Conservation (phyloP, 2,113 vertebrate genomes). For the Pseudopipra pipra region DNA sequence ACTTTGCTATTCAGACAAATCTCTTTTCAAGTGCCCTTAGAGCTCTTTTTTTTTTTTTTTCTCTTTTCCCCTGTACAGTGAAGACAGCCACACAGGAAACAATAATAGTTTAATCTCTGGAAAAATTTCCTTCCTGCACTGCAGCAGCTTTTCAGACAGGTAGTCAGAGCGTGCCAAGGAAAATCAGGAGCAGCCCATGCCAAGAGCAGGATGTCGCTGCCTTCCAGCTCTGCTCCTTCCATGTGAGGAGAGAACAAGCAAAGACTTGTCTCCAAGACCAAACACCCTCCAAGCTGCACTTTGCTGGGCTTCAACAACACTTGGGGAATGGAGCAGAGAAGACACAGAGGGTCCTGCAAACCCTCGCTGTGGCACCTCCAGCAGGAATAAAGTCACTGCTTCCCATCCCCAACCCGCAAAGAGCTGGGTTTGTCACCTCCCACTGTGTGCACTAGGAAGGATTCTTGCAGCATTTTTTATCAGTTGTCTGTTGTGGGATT, state of each 20-base stretch:
- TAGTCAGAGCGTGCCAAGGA: constrained; percentile 73
- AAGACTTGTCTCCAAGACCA: not conserved
- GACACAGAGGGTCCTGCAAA: not conserved
- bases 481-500: not conserved
- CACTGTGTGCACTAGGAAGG: not conserved
- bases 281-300: not conserved
- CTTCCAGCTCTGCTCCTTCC: constrained; percentile 36
- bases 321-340: not conserved
- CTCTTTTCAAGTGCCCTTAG: constrained; percentile 79
- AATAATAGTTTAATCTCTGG: constrained; percentile 85
- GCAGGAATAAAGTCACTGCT: not conserved
- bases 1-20: constrained; percentile 79
- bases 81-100: constrained; percentile 85
- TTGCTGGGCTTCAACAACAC: not conserved
- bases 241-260: not conserved
- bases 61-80: not conserved
- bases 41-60: constrained; percentile 59
- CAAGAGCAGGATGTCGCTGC: constrained; percentile 70
- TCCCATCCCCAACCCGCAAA: not conserved
- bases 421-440: not conserved
- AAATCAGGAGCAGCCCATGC: constrained; percentile 68
- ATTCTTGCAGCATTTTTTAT: not conserved
- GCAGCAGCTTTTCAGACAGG: constrained; percentile 74
- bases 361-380: not conserved
- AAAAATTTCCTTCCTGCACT: constrained; percentile 85